These are phyloP conservation scores for Australoheros facetus DNA, from an alignment of 2,797 vertebrate genomes.

Conservation along the genomic window DNA sequence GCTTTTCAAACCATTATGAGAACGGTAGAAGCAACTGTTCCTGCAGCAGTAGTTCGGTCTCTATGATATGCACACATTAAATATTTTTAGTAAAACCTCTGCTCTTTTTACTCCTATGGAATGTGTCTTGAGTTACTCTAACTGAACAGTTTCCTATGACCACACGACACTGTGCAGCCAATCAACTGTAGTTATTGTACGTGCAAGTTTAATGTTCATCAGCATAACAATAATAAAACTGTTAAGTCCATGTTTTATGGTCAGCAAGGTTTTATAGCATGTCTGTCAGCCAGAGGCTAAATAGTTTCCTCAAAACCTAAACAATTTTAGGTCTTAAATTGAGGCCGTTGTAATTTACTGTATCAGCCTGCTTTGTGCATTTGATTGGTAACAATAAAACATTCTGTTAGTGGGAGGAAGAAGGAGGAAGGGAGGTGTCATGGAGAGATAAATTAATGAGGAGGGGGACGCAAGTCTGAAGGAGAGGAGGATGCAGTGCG, in stretches of 20 bases:
- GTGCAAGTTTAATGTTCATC: neutral
- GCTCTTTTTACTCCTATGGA: neutral
- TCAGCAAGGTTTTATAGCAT: conserved; percentile 22
- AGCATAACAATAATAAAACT: neutral
- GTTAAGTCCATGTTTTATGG: conserved; percentile 18
- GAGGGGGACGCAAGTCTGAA: conserved; percentile 20
- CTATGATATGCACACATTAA: neutral
- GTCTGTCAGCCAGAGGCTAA: conserved; percentile 41
- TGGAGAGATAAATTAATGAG: conserved; percentile 44
- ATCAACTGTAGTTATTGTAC: neutral
- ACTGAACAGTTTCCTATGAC: neutral
- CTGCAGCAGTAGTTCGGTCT: neutral
- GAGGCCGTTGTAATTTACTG: conserved; percentile 43
- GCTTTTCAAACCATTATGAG: conserved; percentile 54
- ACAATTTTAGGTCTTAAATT: conserved; percentile 35
- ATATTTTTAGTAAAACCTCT: neutral
- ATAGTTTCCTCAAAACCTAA: conserved; percentile 43
- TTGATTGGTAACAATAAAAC: conserved; percentile 59
- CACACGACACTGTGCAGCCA: neutral
- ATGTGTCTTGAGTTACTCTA: neutral
- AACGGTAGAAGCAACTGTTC: neutral
- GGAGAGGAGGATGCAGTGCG: conserved; percentile 18
- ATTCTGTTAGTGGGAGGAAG: conserved; percentile 38
- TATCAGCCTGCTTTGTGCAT: conserved; percentile 49
- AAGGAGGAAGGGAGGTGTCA: conserved; percentile 50